Percentiles rank a stretch among this genome's conserved stretches.
phyloP scores from a whole-genome alignment of 2,888 invertebrate species.

The Apeira syringaria region DNA sequence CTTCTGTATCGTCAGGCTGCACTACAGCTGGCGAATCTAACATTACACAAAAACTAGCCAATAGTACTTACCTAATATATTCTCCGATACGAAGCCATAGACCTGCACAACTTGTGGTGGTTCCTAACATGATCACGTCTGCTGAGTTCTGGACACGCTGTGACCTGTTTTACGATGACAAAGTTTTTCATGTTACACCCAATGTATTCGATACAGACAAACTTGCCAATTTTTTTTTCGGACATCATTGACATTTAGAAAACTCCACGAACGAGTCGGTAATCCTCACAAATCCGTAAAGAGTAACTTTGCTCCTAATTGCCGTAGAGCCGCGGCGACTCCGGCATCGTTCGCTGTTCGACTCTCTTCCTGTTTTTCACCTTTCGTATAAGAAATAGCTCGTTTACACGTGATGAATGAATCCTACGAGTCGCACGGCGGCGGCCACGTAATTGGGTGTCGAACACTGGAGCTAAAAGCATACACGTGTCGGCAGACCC shows the following conservation, averaged over 20 bases:
- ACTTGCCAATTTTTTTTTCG: conserved; percentile 20
- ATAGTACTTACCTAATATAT: too few relatives aligned
- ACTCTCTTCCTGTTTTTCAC: conserved; percentile 45
- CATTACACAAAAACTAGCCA: too few relatives aligned
- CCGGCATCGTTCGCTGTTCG: conserved; percentile 51
- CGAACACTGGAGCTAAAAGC: conserved; percentile 77
- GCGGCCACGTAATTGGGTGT: conserved; percentile 74
- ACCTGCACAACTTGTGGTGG: conserved; percentile 1
- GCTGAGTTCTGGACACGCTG: conserved; percentile 1
- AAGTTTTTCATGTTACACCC: conserved; percentile 12
- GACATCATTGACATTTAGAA: conserved; percentile 15
- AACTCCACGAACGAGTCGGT: conserved; percentile 26
- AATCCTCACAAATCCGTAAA: conserved; percentile 46
- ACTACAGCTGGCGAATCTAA: too few relatives aligned
- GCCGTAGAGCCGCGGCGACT: conserved; percentile 44
- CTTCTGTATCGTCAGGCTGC: too few relatives aligned
- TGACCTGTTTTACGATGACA: conserved; percentile 16
- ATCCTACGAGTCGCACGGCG: conserved; percentile 47
- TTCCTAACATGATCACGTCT: conserved; percentile 2
- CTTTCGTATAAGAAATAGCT: conserved; percentile 58
- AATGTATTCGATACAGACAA: conserved; percentile 16
- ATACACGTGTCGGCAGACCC: conserved; percentile 73
- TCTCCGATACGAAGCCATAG: not conserved
- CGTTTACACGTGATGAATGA: conserved; percentile 75
- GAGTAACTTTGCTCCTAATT: conserved; percentile 55